phyloP scores from a whole-genome alignment of 2,113 vertebrate species.

The Oryzias celebensis region DNA sequence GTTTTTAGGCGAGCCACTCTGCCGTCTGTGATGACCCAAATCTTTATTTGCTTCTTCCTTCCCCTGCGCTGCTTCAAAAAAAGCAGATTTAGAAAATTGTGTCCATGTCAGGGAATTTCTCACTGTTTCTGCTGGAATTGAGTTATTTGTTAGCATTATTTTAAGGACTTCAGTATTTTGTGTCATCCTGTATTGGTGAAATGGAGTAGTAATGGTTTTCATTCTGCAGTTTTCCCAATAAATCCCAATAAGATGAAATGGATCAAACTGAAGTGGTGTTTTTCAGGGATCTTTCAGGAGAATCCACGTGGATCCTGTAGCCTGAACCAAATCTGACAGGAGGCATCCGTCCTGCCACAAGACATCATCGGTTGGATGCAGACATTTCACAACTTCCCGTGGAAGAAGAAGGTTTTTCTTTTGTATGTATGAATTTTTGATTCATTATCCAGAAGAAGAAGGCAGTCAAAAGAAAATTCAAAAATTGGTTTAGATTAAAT shows the following conservation, averaged over 20 bases:
- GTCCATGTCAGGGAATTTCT: conserved; percentile 38
- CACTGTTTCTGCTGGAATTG: conserved; percentile 37
- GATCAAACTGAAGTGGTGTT: conserved; percentile 4
- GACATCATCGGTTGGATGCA: too few relatives aligned
- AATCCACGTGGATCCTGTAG: neutral
- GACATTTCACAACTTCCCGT: too few relatives aligned
- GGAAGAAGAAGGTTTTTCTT: too few relatives aligned
- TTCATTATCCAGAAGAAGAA: too few relatives aligned
- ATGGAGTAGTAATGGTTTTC: conserved; percentile 1
- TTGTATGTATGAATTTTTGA: too few relatives aligned
- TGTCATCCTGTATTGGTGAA: conserved; percentile 10
- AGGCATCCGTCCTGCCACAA: too few relatives aligned
- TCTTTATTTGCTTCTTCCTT: conserved; percentile 34
- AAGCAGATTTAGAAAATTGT: conserved; percentile 34
- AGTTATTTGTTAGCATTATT: conserved; percentile 14
- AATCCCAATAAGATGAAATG: conserved; percentile 16
- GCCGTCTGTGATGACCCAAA: conserved; percentile 59
- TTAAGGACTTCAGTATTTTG: neutral
- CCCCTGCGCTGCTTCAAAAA: conserved; percentile 19
- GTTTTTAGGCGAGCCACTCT: conserved; percentile 65
- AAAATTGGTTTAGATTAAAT: too few relatives aligned
- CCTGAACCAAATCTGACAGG: neutral
- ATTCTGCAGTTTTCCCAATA: conserved; percentile 10
- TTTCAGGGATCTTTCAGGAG: neutral
- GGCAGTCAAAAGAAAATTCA: too few relatives aligned